Evolutionary conservation across 2,888 invertebrate genomes (phyloP), one percentile per base, ranked within the genome.

Genomic region (Caenorhabditis plicata): DNA sequence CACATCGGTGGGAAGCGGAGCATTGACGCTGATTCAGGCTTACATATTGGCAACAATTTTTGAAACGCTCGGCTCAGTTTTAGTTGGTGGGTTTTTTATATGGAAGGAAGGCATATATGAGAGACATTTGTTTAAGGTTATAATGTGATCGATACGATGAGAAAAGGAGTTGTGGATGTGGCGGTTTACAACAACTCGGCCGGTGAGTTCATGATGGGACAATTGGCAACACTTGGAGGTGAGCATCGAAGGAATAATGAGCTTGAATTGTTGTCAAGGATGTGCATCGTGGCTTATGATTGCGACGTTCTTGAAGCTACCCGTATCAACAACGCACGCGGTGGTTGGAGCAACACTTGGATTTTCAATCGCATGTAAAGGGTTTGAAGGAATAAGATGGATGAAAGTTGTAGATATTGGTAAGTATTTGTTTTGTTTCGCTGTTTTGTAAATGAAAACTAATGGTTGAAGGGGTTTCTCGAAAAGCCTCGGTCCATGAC

Each of bases 321-420:
- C 98, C 1, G 93, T 98, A 51, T 96, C 95, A 11, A 95, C 94
- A 26, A 96, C 96, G 1, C 96, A 98, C 84, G 92, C 93, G 74
- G 94, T 98, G 78, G 94, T 98, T 32, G 96, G 96, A 23, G 93
- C 96, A 29, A 93, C 94, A 1, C 88, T 98, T 53, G 96, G 96
- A 9, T 98, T 94, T 83, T 92, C 94, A 36, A 85, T 98, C 62
- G 91, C 94, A 2, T 90, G 91, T 44, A 87, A 90, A 77, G 95
- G 96, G 27, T 86, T 88, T 4, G 83, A 87, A 40, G 92, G 92
- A 3, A 87, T 94, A 35, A 87, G 89, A 66, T 92, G 92, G 92
- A 84, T 85, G 13, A 90, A 88, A 25, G 85, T 94, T 42, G 88
- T 87, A 46, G 87, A 88, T 77, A 90, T 91, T 73, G 80, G 84